Evolutionary conservation across 2,888 invertebrate species (phyloP).

Genomic region (Gymnocheta viridis): DNA sequence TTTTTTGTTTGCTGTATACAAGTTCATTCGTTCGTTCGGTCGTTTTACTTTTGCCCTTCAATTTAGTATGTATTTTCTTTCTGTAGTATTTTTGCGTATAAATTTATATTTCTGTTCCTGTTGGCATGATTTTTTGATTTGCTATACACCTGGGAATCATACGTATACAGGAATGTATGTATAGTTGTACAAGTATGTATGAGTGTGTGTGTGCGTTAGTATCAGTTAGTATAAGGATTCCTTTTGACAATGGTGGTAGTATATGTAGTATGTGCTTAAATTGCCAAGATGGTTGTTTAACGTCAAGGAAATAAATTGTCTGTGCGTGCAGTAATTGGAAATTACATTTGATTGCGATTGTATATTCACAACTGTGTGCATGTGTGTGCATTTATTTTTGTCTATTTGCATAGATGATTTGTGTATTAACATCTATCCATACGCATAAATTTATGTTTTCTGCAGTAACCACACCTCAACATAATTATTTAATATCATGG

Average conservation of each 20-base stretch:
- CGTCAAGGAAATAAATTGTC: conserved; percentile 79
- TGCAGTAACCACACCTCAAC: not conserved
- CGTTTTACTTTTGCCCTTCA: conserved; percentile 61
- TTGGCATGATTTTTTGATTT: conserved; percentile 79
- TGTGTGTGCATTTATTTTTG: conserved; percentile 26
- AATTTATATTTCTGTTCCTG: conserved; percentile 61
- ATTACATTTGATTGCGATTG: conserved; percentile 74
- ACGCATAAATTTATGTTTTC: not conserved
- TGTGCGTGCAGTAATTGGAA: conserved; percentile 81
- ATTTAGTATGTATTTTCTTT: conserved; percentile 30
- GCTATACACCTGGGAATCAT: conserved; percentile 80
- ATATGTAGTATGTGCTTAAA: conserved; percentile 13
- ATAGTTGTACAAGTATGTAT: not conserved
- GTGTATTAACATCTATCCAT: not conserved
- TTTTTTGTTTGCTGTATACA: not conserved
- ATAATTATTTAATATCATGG: conserved; percentile 64
- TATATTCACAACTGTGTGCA: conserved; percentile 14
- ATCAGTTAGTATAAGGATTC: not conserved
- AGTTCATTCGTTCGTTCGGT: conserved; percentile 1
- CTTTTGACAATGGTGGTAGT: conserved; percentile 1
- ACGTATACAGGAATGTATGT: conserved; percentile 7
- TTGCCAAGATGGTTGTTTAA: conserved; percentile 74
- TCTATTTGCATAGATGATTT: conserved; percentile 27
- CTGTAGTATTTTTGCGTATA: conserved; percentile 40
- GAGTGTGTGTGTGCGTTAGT: not conserved